Evolutionary conservation across 2,888 invertebrate species (phyloP).

Genomic region (Nemapogon koenigi): DNA sequence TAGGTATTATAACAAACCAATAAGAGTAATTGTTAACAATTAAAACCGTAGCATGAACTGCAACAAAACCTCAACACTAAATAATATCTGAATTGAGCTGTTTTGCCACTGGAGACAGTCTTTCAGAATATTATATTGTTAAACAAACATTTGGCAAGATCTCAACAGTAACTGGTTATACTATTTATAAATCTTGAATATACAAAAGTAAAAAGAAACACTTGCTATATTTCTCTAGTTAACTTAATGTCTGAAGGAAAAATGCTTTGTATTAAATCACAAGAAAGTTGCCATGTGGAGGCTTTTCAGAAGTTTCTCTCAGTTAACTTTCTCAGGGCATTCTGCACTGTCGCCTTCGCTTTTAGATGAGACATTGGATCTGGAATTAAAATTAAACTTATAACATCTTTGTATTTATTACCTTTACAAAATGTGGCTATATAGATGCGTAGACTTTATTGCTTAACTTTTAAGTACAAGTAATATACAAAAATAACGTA

Average conservation of each 20-base stretch:
- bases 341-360: conserved; percentile 63
- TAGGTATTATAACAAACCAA: no score
- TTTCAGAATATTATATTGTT: conserved; percentile 16
- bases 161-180: not conserved
- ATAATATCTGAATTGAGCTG: not conserved
- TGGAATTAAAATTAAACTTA: conserved; percentile 32
- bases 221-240: no score
- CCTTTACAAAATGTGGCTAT: no score
- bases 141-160: not conserved
- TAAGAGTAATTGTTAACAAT: no score
- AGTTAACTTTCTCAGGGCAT: conserved; percentile 61
- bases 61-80: no score
- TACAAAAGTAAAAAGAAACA: not conserved
- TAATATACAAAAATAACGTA: no score
- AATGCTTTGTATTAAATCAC: conserved; percentile 4
- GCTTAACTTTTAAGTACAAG: no score
- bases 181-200: not conserved
- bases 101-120: conserved; percentile 41
- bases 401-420: not conserved
- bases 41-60: no score
- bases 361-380: conserved; percentile 61
- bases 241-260: not conserved
- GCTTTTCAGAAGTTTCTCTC: conserved; percentile 47
- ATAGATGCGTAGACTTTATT: no score
- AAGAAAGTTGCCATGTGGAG: conserved; percentile 10